Evolutionary conservation across 2,113 vertebrate species (phyloP).

Genomic region (Cavia aperea): DNA sequence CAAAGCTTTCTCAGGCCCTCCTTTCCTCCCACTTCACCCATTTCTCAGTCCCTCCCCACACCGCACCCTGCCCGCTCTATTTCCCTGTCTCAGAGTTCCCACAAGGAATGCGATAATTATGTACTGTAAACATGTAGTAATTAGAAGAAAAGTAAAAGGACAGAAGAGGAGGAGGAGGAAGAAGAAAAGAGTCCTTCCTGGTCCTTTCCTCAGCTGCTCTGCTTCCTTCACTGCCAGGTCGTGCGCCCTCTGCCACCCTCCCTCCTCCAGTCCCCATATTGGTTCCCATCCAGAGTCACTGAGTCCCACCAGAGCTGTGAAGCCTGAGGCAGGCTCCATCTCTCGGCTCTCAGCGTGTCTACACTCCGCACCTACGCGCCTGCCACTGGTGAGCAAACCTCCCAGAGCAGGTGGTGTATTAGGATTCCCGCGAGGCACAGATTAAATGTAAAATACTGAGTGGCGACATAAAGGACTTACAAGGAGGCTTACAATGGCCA

Average conservation of each 20-base stretch:
- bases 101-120: neutral
- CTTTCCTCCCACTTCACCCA: too few relatives aligned
- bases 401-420: neutral
- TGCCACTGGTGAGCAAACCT: neutral
- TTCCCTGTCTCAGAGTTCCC: neutral
- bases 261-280: neutral
- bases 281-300: neutral
- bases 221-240: neutral
- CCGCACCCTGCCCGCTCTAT: too few relatives aligned
- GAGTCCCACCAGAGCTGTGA: neutral
- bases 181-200: neutral
- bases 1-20: too few relatives aligned
- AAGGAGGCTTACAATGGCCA: neutral
- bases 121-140: neutral
- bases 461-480: neutral
- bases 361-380: neutral
- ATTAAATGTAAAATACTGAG: neutral
- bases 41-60: too few relatives aligned
- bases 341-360: neutral
- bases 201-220: neutral
- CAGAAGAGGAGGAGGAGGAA: neutral
- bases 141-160: neutral
- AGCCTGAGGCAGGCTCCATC: neutral
- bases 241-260: neutral
- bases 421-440: neutral